Conservation (phyloP, 2,888 invertebrate genomes). For the Drosophila kokeensis region DNA sequence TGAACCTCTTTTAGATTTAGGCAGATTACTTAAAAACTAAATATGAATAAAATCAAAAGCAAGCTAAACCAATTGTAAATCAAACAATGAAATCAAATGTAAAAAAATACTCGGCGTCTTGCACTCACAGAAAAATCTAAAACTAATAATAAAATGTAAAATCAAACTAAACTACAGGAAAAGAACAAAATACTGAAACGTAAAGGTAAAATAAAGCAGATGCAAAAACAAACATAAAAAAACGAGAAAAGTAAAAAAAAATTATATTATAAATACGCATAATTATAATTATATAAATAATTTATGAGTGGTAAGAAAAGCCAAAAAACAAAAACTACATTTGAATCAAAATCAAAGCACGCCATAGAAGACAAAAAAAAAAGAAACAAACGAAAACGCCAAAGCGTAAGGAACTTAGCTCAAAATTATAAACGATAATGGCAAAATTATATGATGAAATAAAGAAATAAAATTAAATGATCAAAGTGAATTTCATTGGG, state of each 20-base stretch:
- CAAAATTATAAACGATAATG: constrained; percentile 73
- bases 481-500: constrained; percentile 6
- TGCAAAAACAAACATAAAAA: constrained; percentile 16
- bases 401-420: constrained; percentile 69
- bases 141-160: constrained; percentile 71
- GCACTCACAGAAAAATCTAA: constrained; percentile 32
- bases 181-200: constrained; percentile 32
- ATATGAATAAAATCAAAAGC: constrained; percentile 45
- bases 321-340: constrained; percentile 35
- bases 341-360: constrained; percentile 69
- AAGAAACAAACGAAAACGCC: constrained; percentile 46
- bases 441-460: constrained; percentile 76
- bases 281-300: constrained; percentile 66
- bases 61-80: constrained; percentile 59
- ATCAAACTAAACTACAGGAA: constrained; percentile 80
- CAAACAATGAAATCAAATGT: constrained; percentile 54
- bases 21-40: constrained; percentile 5
- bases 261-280: constrained; percentile 57
- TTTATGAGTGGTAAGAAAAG: constrained; percentile 61
- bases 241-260: constrained; percentile 26
- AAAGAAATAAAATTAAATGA: constrained; percentile 65
- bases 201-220: constrained; percentile 31
- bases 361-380: constrained; percentile 41
- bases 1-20: constrained; percentile 45
- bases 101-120: constrained; percentile 23